phyloP scores from a whole-genome alignment of 1,140 invertebrate genomes.

The Drosophila fuyamai region DNA sequence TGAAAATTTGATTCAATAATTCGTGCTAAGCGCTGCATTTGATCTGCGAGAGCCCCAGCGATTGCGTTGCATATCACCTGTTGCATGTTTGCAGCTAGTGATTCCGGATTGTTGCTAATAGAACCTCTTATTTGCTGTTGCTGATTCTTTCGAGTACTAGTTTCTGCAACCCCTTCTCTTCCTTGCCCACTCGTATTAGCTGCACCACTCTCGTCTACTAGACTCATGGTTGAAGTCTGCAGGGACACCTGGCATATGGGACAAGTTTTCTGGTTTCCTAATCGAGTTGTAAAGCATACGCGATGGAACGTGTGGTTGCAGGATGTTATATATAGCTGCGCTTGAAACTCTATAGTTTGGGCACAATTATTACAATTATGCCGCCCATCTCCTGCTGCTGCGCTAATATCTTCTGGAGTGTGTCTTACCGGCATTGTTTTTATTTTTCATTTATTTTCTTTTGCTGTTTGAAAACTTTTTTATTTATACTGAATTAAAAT shows the following conservation, averaged over 20 bases:
- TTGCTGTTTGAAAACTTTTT: too few relatives aligned
- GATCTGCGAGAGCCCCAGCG: too few relatives aligned
- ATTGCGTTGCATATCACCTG: too few relatives aligned
- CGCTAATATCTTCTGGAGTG: not conserved
- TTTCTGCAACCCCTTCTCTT: not conserved
- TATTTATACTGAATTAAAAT: too few relatives aligned
- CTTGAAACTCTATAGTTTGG: not conserved
- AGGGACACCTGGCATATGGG: slow-evolving; percentile 1
- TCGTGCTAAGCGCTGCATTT: too few relatives aligned
- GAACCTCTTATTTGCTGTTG: too few relatives aligned
- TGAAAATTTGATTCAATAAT: too few relatives aligned
- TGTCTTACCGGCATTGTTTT: too few relatives aligned
- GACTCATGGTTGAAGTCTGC: not conserved
- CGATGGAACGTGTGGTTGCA: slow-evolving; percentile 1
- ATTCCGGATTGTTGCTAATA: too few relatives aligned
- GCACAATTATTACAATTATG: not conserved
- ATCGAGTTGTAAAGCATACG: not conserved
- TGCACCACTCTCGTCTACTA: not conserved
- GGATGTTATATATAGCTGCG: not conserved
- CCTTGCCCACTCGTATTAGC: not conserved
- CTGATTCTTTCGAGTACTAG: too few relatives aligned
- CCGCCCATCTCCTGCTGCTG: not conserved
- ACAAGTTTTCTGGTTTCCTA: not conserved
- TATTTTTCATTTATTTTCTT: too few relatives aligned
- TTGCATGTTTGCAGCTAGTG: too few relatives aligned